Conservation (phyloP, 2,888 invertebrate species). For the Chaitophorus viminalis region DNA sequence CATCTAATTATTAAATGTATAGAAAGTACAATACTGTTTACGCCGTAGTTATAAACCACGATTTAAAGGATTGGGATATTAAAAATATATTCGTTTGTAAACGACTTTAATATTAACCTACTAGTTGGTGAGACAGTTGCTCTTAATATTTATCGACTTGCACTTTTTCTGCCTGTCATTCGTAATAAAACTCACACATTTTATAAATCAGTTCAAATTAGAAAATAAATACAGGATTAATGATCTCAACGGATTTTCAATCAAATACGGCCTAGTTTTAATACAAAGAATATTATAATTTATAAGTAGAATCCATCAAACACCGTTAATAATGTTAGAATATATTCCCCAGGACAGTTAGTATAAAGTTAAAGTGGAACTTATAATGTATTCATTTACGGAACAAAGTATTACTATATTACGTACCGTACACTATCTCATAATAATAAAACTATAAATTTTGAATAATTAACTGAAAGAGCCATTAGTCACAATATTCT, state of each 20-base stretch:
- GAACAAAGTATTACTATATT: neutral
- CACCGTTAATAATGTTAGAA: neutral
- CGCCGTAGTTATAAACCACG: too few species aligned
- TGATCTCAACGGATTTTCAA: neutral
- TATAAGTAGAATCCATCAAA: neutral
- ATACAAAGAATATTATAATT: neutral
- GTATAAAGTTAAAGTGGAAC: neutral
- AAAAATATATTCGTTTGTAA: too few species aligned
- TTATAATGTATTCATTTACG: neutral
- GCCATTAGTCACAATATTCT: neutral
- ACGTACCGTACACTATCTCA: neutral
- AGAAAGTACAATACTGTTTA: too few species aligned
- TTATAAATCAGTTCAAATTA: neutral
- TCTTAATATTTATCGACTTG: neutral
- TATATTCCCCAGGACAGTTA: neutral
- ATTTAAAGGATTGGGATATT: too few species aligned
- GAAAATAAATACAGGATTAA: neutral
- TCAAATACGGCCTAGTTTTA: slow-evolving; percentile 10
- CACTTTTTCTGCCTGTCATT: neutral
- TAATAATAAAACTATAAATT: neutral
- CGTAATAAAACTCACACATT: neutral
- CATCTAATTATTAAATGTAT: too few species aligned
- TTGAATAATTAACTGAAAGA: neutral
- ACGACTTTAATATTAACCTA: too few species aligned
- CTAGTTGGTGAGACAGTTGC: too few species aligned